Percentiles rank a stretch among this genome's conserved stretches.
phyloP scores from a whole-genome alignment of 2,113 vertebrate genomes.

The Zosterops lateralis region DNA sequence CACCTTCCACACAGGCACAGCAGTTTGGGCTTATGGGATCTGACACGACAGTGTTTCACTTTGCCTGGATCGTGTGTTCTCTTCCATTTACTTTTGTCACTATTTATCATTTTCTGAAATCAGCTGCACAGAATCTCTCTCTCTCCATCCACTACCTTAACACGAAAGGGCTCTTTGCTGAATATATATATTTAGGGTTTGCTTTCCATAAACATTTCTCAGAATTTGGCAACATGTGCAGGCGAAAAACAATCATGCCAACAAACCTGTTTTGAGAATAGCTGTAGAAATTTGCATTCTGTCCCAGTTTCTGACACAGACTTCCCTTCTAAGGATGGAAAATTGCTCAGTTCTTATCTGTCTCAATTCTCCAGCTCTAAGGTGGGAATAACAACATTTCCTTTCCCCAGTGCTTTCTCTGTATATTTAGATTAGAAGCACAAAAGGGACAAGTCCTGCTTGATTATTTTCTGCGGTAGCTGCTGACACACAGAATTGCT shows the following conservation, averaged over 20 bases:
- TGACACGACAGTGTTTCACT: not conserved
- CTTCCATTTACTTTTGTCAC: not conserved
- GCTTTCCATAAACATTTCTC: not conserved
- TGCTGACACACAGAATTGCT: not conserved
- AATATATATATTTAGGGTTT: not conserved
- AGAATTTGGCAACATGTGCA: not conserved
- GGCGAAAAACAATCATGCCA: not conserved
- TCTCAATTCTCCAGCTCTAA: constrained; percentile 14
- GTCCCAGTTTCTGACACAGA: constrained; percentile 24
- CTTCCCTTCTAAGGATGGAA: constrained; percentile 38
- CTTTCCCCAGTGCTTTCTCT: constrained; percentile 22
- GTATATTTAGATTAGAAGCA: constrained; percentile 26
- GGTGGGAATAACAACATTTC: constrained; percentile 15
- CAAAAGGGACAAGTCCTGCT: not conserved
- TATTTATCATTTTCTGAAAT: not conserved
- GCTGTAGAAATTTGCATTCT: constrained; percentile 36
- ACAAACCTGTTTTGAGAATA: constrained; percentile 29
- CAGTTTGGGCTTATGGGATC: not conserved
- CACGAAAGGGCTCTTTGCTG: not conserved
- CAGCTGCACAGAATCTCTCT: not conserved
- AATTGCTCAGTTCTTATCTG: constrained; percentile 48
- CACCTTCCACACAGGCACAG: not conserved
- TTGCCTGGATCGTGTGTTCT: not conserved
- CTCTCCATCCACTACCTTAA: not conserved
- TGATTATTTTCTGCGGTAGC: not conserved